Evolutionary conservation across 2,888 invertebrate genomes (phyloP).

Genomic region (Junonia oenone): DNA sequence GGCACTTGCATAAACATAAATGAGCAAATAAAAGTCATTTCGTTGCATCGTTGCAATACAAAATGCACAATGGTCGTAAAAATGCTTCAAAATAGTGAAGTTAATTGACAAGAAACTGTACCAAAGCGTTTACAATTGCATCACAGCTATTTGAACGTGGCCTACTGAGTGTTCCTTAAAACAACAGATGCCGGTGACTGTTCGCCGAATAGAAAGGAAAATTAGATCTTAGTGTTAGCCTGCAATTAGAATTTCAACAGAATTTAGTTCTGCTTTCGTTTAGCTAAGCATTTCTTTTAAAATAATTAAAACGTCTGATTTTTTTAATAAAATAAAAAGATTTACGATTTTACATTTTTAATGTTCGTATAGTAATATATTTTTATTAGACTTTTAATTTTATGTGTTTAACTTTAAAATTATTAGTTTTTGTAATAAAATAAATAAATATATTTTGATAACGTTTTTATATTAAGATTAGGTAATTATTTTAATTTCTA

Average conservation of each 20-base stretch:
- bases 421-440: too few relatives aligned
- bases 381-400: too few relatives aligned
- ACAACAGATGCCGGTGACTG: conserved; percentile 5
- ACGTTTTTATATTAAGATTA: too few relatives aligned
- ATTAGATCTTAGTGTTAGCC: neutral
- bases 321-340: neutral
- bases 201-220: conserved; percentile 12
- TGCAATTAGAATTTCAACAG: neutral
- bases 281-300: neutral
- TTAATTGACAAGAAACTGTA: conserved; percentile 16
- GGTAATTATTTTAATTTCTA: too few relatives aligned
- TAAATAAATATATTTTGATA: too few relatives aligned
- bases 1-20: neutral
- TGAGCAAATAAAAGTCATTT: neutral
- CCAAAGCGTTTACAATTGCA: conserved; percentile 24
- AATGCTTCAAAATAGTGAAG: conserved; percentile 12
- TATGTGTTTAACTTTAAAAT: too few relatives aligned
- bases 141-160: conserved; percentile 27
- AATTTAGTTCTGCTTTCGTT: neutral
- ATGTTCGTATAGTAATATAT: too few relatives aligned
- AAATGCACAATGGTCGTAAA: neutral
- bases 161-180: conserved; percentile 26
- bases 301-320: neutral
- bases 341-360: too few relatives aligned
- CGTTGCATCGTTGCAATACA: neutral